Evolutionary conservation across 1,140 invertebrate species (phyloP).

Genomic region (Ruditapes philippinarum): DNA sequence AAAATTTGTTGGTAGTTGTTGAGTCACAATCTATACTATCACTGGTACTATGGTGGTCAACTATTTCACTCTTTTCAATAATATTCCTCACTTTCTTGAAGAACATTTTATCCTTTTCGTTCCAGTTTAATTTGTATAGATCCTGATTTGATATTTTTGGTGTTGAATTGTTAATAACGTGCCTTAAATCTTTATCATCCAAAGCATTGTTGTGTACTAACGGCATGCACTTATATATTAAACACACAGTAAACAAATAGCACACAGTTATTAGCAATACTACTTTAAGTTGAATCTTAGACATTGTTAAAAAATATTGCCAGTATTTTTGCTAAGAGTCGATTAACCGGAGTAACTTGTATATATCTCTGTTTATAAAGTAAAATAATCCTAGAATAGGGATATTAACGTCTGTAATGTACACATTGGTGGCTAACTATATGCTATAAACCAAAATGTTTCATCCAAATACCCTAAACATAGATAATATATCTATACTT

Average conservation of each 20-base stretch:
- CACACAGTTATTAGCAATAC: not conserved
- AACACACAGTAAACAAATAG: not conserved
- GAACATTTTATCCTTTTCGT: not conserved
- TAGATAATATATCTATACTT: too few species aligned
- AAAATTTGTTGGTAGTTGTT: not conserved
- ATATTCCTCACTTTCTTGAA: constrained; percentile 15
- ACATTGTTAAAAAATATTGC: too few species aligned
- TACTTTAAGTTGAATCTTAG: not conserved
- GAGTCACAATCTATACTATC: constrained; percentile 11
- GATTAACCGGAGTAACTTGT: too few species aligned
- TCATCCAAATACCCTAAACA: too few species aligned
- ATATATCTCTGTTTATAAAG: too few species aligned
- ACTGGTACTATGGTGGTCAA: not conserved
- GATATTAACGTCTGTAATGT: too few species aligned
- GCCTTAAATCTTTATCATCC: not conserved
- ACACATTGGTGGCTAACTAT: too few species aligned
- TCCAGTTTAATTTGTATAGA: not conserved
- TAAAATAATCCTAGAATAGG: too few species aligned
- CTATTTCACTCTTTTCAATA: not conserved
- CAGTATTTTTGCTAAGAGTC: too few species aligned
- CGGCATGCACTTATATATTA: constrained; percentile 11
- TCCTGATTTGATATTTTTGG: not conserved
- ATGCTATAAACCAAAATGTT: too few species aligned
- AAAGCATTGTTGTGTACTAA: not conserved
- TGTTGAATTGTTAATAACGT: not conserved